Conservation (phyloP, 2,888 invertebrate species). For the Eugnorisma glareosa region DNA sequence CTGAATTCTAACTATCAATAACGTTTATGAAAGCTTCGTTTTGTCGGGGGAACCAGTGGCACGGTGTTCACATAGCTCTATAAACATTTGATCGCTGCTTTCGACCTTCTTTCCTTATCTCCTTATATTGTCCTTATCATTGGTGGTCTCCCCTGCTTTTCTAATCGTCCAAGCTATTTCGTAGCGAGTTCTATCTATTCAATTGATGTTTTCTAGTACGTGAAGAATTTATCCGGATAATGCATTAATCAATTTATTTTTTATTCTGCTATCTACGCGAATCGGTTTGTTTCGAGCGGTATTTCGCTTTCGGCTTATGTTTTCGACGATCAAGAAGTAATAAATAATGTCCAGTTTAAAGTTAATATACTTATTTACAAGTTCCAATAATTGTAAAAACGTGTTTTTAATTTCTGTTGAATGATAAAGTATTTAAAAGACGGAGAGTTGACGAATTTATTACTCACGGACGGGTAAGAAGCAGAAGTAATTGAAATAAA, state of each 20-base stretch:
- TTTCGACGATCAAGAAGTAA: conserved; percentile 15
- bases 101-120: neutral
- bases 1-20: neutral
- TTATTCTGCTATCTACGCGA: neutral
- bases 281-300: neutral
- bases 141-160: neutral
- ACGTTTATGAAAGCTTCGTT: neutral
- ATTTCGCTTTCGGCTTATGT: conserved; percentile 24
- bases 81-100: neutral
- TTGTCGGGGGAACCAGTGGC: neutral
- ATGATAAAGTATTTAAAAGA: conserved; percentile 41
- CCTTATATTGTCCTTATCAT: too few relatives aligned
- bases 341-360: conserved; percentile 47
- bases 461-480: neutral
- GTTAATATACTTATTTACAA: conserved; percentile 34
- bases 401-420: conserved; percentile 27
- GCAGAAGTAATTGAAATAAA: neutral
- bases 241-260: conserved; percentile 26
- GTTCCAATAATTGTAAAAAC: conserved; percentile 35
- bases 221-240: conserved; percentile 53
- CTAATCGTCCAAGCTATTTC: conserved; percentile 18
- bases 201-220: conserved; percentile 43
- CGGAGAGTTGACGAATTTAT: conserved; percentile 18
- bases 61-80: neutral
- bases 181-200: conserved; percentile 50